A percentile compares a stretch with the other conserved stretches of the same genome.
Conservation (phyloP, 2,113 vertebrate species). For the Odobenus rosmarus region DNA sequence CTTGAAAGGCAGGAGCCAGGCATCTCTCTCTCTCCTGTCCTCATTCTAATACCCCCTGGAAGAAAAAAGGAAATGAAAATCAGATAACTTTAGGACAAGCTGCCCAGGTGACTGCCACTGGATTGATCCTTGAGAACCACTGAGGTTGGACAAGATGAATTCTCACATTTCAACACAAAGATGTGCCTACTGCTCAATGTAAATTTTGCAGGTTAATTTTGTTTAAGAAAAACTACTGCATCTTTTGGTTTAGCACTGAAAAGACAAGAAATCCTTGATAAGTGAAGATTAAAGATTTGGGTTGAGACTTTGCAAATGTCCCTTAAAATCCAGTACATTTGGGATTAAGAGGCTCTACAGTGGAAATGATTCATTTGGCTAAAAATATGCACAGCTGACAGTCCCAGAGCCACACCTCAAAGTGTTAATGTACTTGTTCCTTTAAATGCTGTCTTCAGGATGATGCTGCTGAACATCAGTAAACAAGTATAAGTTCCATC, state of each 20-base stretch:
- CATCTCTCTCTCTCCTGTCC: background rate
- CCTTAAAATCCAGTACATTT: background rate
- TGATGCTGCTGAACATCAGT: background rate
- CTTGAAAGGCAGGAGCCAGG: background rate
- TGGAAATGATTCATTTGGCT: background rate
- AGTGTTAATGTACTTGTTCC: background rate
- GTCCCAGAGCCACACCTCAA: background rate
- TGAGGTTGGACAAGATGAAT: background rate
- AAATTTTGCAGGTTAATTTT: background rate
- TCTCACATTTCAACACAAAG: background rate
- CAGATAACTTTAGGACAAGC: background rate
- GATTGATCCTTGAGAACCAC: background rate
- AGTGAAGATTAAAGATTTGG: background rate
- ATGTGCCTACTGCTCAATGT: background rate
- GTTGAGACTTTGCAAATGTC: background rate
- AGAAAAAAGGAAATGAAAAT: background rate
- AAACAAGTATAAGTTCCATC: background rate
- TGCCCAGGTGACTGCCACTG: background rate
- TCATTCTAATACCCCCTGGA: background rate
- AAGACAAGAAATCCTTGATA: conserved; percentile 27
- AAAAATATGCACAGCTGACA: background rate
- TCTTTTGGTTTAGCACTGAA: background rate
- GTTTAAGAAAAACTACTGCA: background rate
- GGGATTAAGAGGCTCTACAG: background rate
- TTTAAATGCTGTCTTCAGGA: background rate